These are phyloP conservation scores for Melanostoma scalare DNA, from an alignment of 2,888 invertebrate species.

Conservation along the genomic window DNA sequence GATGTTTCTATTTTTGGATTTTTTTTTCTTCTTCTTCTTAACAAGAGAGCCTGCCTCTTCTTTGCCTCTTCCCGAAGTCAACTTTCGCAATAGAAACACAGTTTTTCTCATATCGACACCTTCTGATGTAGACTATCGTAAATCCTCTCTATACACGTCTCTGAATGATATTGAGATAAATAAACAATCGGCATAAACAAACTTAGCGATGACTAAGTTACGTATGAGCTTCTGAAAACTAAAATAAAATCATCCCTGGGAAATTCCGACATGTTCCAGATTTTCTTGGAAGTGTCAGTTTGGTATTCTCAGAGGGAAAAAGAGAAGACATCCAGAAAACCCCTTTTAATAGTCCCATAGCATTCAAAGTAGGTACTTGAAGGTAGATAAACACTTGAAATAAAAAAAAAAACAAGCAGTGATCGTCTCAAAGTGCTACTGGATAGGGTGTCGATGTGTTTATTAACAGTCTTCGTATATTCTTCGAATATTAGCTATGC, in stretches of 20 bases:
- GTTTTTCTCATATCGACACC: slow-evolving; percentile 20
- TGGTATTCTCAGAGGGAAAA: not conserved
- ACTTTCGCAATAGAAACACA: slow-evolving; percentile 4
- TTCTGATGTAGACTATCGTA: not conserved
- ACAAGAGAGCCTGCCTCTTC: not conserved
- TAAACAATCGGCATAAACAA: slow-evolving; percentile 39
- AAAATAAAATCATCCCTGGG: slow-evolving; percentile 17
- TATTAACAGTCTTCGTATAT: slow-evolving; percentile 46
- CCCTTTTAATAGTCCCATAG: slow-evolving; percentile 26
- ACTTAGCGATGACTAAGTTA: slow-evolving; percentile 39
- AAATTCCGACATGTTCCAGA: slow-evolving; percentile 9
- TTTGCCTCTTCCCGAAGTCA: no score
- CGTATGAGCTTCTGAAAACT: not conserved
- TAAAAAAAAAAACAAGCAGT: slow-evolving; percentile 10
- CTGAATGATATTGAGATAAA: slow-evolving; percentile 45
- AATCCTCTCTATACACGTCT: slow-evolving; percentile 4
- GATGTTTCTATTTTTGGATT: slow-evolving; percentile 6
- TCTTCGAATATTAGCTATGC: slow-evolving; percentile 35
- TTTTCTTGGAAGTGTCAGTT: slow-evolving; percentile 49
- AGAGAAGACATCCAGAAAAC: slow-evolving; percentile 29
- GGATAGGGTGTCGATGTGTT: slow-evolving; percentile 40
- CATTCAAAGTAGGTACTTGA: slow-evolving; percentile 46
- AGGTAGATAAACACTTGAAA: slow-evolving; percentile 22
- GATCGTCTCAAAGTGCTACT: not conserved
- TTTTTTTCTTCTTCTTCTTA: not conserved